A percentile compares a stretch with the other conserved stretches of the same genome.
phyloP scores from a whole-genome alignment of 1,140 invertebrate genomes.

The Pinna nobilis region DNA sequence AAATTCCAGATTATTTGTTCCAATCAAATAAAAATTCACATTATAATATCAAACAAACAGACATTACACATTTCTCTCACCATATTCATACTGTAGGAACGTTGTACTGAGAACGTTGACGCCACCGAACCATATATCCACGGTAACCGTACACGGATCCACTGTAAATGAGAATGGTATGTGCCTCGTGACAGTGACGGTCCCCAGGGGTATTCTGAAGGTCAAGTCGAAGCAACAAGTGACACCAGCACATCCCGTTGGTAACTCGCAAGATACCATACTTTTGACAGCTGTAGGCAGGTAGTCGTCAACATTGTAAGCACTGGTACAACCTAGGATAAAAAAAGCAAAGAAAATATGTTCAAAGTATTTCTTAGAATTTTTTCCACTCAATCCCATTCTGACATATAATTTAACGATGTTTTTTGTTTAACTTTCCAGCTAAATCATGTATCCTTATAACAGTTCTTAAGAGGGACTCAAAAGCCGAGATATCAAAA shows the following conservation, averaged over 20 bases:
- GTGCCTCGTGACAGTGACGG: constrained; percentile 4
- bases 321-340: constrained; percentile 42
- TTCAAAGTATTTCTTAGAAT: not conserved
- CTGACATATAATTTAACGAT: not conserved
- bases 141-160: constrained; percentile 48
- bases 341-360: constrained; percentile 5
- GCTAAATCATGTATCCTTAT: not conserved
- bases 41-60: not conserved
- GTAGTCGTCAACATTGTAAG: constrained; percentile 36
- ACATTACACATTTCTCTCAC: constrained; percentile 15
- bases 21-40: not conserved
- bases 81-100: constrained; percentile 32
- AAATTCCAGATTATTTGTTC: not conserved
- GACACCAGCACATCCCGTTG: constrained; percentile 51
- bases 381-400: not conserved
- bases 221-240: constrained; percentile 50
- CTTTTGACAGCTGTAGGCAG: constrained; percentile 40
- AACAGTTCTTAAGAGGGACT: not conserved
- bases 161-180: constrained; percentile 47
- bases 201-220: constrained; percentile 45
- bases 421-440: not conserved
- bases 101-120: constrained; percentile 21
- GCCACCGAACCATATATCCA: constrained; percentile 48
- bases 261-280: constrained; percentile 44
- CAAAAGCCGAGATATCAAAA: not conserved